Percentiles rank a stretch among this genome's conserved stretches.
Evolutionary conservation across 2,797 vertebrate species (phyloP).

Genomic region (Pangasius macronema): DNA sequence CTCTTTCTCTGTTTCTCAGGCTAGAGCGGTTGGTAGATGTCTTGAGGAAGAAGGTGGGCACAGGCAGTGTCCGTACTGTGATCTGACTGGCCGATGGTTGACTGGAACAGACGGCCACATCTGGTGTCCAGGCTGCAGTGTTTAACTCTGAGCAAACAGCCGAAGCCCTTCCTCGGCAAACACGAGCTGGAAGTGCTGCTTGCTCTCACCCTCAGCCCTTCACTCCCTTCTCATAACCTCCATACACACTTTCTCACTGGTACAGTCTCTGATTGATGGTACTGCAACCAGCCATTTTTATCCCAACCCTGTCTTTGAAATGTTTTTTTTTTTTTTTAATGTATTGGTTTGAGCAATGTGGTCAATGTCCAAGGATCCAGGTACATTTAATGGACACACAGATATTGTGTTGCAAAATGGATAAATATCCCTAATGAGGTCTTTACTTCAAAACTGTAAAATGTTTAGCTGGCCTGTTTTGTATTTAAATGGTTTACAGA

Average conservation of each 20-base stretch:
- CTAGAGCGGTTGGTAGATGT: conserved; percentile 96
- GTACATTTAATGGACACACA: conserved; percentile 2
- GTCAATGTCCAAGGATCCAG: neutral
- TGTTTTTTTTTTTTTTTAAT: conserved; percentile 20
- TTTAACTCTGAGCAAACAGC: conserved; percentile 86
- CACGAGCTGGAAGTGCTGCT: conserved; percentile 86
- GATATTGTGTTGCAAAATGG: neutral
- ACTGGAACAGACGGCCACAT: conserved; percentile 75
- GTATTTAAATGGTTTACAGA: conserved; percentile 8
- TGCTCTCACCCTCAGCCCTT: conserved; percentile 69
- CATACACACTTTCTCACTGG: conserved; percentile 74
- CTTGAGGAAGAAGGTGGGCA: conserved; percentile 93
- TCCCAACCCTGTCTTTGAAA: conserved; percentile 21
- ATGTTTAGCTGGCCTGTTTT: conserved; percentile 2
- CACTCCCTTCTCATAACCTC: conserved; percentile 86
- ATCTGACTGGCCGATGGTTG: conserved; percentile 74
- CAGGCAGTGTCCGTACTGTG: conserved; percentile 88
- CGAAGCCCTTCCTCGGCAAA: conserved; percentile 88
- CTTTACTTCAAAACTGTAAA: neutral
- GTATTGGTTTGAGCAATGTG: conserved; percentile 14
- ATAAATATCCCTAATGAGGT: neutral
- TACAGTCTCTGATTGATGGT: conserved; percentile 63
- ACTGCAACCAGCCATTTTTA: conserved; percentile 49
- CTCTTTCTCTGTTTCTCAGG: conserved; percentile 70
- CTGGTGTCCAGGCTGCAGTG: conserved; percentile 88